Base-by-base conservation (phyloP, 2,888 invertebrate genomes). In the Drosophila emarginata region DNA sequence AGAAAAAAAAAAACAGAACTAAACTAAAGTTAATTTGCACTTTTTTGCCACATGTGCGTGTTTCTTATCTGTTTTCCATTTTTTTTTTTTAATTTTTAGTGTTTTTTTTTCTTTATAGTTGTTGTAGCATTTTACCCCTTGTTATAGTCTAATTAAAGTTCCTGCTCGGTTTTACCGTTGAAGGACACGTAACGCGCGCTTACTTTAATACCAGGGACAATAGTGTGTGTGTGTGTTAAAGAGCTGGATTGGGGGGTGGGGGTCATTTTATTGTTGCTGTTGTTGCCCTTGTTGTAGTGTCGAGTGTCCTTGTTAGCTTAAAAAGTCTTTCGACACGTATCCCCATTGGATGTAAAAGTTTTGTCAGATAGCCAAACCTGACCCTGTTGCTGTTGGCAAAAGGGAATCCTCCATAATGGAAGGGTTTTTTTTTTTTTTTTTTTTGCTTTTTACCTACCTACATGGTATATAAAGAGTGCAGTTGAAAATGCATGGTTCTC, bases 261-360 rank as follows among this genome's bases (percentile, higher is more conserved):
- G 37, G 53, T 59, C 64, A 60, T 32, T 64, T 62, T 66, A 60
- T 72, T 72, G 67, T 61, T 72, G 65, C 61, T 62, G 64, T 61
- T 71, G 69, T 61, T 54, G 62, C 12, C 9, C 9, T 51, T 62
- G 36, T 37, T 61, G 45, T 56, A 51, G 56, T 40, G 61, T 80
- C 59, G 72, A 82, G 83, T 86, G 81, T 80, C 86, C 81, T 86
- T 86, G 86, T 73, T 67, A 65, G 80, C 82, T 79, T 74, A 60
- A 80, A 84, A 80, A 82, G 82, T 77, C 79, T 79, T 78, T 77
- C 74, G 76, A 79, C 85, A 84, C 81, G 81, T 81, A 69, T 79
- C 67, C 76, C 70, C 68, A 66, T 71, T 76, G 80, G 76, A 54
- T 32, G 71, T 64, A 76, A 80, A 78, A 72, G 58, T 74, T 82